Evolutionary conservation across 92 coral and sea anemone genomes (phyloP), one percentile per base, ranked within the genome.

Genomic region (Blastomussa wellsi): DNA sequence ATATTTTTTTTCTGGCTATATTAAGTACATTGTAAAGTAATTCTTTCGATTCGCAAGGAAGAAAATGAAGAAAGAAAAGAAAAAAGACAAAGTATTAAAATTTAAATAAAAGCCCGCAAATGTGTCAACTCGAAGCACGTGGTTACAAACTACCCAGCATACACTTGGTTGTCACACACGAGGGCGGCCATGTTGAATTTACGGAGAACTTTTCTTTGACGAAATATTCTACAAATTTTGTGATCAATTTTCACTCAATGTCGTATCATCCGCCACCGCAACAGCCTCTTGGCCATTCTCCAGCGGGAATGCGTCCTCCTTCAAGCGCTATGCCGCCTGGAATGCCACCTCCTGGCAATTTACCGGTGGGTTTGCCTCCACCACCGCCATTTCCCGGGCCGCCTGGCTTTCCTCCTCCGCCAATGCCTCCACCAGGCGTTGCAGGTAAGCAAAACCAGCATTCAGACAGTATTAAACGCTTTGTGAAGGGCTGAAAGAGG

Each of bases 321-420:
- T 62, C 85, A 64, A 89, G 88, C 51, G 81, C 86, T 85, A 41
- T 94, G 72, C 93, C 97, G 62, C 93, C 98, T 4, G 95, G 95
- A 69, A 88, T 88, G 88, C 94, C 94, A 2, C 86, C 98, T n/a
- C 84, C 88, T 15, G 81, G 91, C 14, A 85, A 79, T 82, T 72
- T 93, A 78, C 93, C 96, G 17, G n/a, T 91, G 14, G 94, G 96
- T 1, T 79, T 94, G 9, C 96, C 95, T 28, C 99, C 98, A 2
- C 98, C 98, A 39, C 98, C 98, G 48, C 84, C 93, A 19, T 94
- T 81, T 53, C 90, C 95, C 57, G 98, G 94, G 1, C 87, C 90
- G 57, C 91, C 94, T 8, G 90, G 92, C 82, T 90, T 91, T 59
- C 94, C 97, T 51, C 98, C 98, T 16, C 93, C 99, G n/a, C 92